Evolutionary conservation across 92 coral and sea anemone genomes (phyloP).

Genomic region (Zoanthus sociatus): DNA sequence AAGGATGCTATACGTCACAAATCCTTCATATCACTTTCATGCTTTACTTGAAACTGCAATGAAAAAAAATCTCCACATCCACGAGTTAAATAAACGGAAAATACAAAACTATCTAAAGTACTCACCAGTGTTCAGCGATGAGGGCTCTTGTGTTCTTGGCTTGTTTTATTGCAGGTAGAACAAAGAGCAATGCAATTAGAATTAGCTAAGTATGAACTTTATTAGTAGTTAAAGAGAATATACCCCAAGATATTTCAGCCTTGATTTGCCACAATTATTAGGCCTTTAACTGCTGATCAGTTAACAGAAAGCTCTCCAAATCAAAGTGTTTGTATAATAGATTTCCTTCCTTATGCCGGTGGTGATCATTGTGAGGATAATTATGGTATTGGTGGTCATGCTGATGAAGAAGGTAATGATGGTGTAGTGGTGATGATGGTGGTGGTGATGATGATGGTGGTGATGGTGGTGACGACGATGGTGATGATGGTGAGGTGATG

Average conservation of each 20-base stretch:
- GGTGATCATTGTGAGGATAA: no score
- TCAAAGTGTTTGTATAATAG: not conserved
- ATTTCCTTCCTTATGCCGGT: not conserved
- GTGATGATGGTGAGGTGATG: no score
- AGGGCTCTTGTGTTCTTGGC: constrained; percentile 28
- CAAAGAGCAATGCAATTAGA: not conserved
- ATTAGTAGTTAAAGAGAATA: not conserved
- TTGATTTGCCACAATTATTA: no score
- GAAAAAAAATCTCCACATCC: not conserved
- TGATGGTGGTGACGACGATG: no score
- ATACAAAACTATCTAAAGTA: not conserved
- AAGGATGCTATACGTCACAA: not conserved
- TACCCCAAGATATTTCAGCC: not conserved
- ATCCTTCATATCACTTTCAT: not conserved
- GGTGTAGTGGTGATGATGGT: no score
- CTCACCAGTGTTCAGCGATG: constrained; percentile 16
- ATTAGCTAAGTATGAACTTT: not conserved
- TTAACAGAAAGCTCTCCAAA: not conserved
- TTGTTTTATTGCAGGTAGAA: not conserved
- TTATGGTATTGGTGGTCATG: no score
- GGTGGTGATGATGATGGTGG: no score
- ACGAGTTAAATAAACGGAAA: not conserved
- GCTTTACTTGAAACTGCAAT: not conserved
- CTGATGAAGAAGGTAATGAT: no score
- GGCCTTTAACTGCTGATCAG: not conserved